A percentile compares a stretch with the other conserved stretches of the same genome.
These are phyloP conservation scores for Macroglossus sobrinus DNA, from an alignment of 2,113 vertebrate species.

Conservation along the genomic window DNA sequence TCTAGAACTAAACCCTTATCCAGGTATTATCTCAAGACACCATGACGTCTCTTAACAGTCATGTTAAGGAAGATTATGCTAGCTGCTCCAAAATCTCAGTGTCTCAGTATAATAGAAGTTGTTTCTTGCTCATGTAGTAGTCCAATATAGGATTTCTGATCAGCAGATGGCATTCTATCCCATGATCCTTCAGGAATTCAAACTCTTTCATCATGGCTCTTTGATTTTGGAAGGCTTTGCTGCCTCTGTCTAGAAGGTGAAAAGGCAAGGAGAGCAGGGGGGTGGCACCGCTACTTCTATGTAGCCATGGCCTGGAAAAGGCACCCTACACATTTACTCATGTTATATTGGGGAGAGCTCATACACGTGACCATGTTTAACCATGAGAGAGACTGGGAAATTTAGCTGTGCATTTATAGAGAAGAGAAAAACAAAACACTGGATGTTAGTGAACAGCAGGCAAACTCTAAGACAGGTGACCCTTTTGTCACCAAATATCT, in stretches of 20 bases:
- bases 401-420: neutral
- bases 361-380: fast-evolving
- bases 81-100: neutral
- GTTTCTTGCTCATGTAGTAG: neutral
- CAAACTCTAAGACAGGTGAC: neutral
- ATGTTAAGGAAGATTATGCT: neutral
- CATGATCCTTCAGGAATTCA: neutral
- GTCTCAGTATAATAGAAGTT: neutral
- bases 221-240: too few relatives aligned
- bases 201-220: neutral
- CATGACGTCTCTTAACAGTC: neutral
- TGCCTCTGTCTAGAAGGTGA: neutral
- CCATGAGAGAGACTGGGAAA: too few relatives aligned
- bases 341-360: neutral
- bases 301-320: neutral
- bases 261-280: neutral
- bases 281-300: too few relatives aligned
- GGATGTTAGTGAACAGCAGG: too few relatives aligned
- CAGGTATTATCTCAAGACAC: neutral
- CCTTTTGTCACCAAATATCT: too few relatives aligned
- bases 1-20: neutral
- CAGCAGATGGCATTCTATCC: neutral
- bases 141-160: neutral
- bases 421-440: neutral
- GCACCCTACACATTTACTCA: too few relatives aligned